Percentiles rank a stretch among this genome's conserved stretches.
Conservation (phyloP, 2,797 vertebrate species). For the Lacerta bilineata region DNA sequence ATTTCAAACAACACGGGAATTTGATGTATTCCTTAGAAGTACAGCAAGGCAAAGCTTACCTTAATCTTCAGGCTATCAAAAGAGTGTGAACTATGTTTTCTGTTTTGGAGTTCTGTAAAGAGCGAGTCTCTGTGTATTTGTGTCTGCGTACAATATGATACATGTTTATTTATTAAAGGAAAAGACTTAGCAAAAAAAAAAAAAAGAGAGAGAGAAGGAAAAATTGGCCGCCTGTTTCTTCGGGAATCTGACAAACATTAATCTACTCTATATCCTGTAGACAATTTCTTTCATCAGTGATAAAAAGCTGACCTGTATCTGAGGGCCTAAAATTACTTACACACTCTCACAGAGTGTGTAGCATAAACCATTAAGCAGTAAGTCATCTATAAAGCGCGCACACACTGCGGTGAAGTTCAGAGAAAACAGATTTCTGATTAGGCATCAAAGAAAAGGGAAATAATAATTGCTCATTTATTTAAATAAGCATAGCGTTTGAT, state of each 20-base stretch:
- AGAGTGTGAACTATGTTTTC: conserved; percentile 61
- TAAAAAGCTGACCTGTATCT: conserved; percentile 58
- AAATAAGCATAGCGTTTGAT: conserved; percentile 60
- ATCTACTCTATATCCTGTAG: conserved; percentile 37
- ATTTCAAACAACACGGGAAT: conserved; percentile 6
- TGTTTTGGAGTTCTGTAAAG: conserved; percentile 49
- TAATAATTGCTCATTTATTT: conserved; percentile 56
- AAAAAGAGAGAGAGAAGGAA: not conserved
- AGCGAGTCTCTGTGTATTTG: not conserved
- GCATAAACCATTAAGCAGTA: conserved; percentile 45
- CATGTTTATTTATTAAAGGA: conserved; percentile 48
- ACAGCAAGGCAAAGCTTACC: not conserved
- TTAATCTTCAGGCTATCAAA: conserved; percentile 39
- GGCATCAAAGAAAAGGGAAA: conserved; percentile 52
- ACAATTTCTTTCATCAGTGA: conserved; percentile 53
- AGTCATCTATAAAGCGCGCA: conserved; percentile 34
- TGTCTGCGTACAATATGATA: not conserved
- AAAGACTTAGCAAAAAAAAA: conserved; percentile 48
- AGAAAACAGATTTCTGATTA: conserved; percentile 56
- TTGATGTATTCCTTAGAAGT: conserved; percentile 38
- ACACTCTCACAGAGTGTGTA: conserved; percentile 30
- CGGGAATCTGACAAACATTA: conserved; percentile 57
- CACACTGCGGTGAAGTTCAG: conserved; percentile 42
- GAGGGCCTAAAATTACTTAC: conserved; percentile 33
- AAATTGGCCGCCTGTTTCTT: conserved; percentile 48